A percentile compares a stretch with the other conserved stretches of the same genome.
These are phyloP conservation scores for Zygaena filipendulae DNA, from an alignment of 2,888 invertebrate genomes.

Conservation along the genomic window DNA sequence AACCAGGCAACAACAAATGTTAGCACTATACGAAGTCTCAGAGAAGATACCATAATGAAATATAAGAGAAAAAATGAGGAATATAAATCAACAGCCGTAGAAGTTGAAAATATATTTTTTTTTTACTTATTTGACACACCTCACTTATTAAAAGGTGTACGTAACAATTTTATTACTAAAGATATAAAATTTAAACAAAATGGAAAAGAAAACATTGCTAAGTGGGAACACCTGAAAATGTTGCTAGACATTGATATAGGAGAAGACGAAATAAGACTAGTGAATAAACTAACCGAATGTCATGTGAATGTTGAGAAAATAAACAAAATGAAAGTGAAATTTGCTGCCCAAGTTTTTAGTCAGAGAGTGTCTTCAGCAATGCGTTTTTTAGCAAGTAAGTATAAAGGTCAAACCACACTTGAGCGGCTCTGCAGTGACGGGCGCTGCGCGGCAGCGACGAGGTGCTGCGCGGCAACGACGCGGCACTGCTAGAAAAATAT, in stretches of 20 bases:
- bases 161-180: constrained; percentile 8
- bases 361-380: constrained; percentile 3
- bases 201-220: constrained; percentile 3
- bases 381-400: constrained; percentile 4
- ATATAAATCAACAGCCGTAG: not conserved
- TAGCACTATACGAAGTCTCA: constrained; percentile 5
- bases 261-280: constrained; percentile 5
- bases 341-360: constrained; percentile 7
- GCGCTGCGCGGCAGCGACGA: too few species aligned
- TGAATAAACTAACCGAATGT: constrained; percentile 8
- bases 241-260: constrained; percentile 2
- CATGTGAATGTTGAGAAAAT: constrained; percentile 5
- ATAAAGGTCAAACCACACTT: too few species aligned
- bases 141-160: constrained; percentile 9
- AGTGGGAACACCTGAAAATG: constrained; percentile 6
- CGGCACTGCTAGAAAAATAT: too few species aligned
- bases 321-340: too few species aligned
- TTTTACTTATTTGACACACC: constrained; percentile 10
- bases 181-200: constrained; percentile 2
- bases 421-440: too few species aligned
- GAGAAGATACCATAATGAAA: constrained; percentile 5
- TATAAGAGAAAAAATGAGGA: constrained; percentile 3
- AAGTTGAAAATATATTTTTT: constrained; percentile 4
- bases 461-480: too few species aligned
- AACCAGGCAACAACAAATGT: constrained; percentile 8